Conservation (phyloP, 2,113 vertebrate species). For the Riparia riparia region DNA sequence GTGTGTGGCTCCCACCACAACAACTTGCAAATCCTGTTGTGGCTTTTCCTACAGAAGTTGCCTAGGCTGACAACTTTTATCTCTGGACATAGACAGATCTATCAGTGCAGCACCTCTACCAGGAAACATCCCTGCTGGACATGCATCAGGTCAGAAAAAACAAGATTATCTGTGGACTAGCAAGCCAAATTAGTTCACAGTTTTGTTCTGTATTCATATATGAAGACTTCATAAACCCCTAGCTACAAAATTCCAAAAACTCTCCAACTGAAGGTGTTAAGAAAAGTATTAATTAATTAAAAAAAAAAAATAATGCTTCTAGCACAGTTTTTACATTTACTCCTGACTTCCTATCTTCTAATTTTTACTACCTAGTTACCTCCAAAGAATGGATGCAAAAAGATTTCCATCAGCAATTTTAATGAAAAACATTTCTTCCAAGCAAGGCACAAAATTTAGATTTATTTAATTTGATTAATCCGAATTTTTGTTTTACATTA, state of each 20-base stretch:
- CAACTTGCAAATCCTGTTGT: not conserved
- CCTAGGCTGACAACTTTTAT: not conserved
- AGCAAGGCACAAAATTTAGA: slow-evolving; percentile 84
- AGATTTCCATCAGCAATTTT: slow-evolving; percentile 48
- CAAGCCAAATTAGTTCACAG: not conserved
- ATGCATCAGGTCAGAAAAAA: not conserved
- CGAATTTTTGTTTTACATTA: slow-evolving; percentile 71
- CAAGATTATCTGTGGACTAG: not conserved
- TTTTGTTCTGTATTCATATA: not conserved
- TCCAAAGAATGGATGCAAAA: slow-evolving; percentile 49
- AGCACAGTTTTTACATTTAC: slow-evolving; percentile 27
- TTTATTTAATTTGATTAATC: slow-evolving; percentile 73
- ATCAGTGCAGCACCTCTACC: not conserved
- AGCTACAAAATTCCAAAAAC: slow-evolving; percentile 28
- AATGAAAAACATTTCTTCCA: slow-evolving; percentile 70
- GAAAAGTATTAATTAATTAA: slow-evolving; percentile 48
- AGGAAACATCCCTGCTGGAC: not conserved
- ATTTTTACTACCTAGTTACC: slow-evolving; percentile 9
- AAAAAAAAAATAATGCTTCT: slow-evolving; percentile 1
- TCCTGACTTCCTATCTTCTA: slow-evolving; percentile 14
- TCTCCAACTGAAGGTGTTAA: slow-evolving; percentile 50
- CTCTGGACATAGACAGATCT: not conserved
- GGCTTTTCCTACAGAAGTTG: not conserved
- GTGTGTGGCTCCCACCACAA: not conserved
- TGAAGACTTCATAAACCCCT: not conserved